Base-by-base conservation (phyloP, 30 jellyfish, hydroid and myxozoan genomes). In the Pelagia noctiluca region DNA sequence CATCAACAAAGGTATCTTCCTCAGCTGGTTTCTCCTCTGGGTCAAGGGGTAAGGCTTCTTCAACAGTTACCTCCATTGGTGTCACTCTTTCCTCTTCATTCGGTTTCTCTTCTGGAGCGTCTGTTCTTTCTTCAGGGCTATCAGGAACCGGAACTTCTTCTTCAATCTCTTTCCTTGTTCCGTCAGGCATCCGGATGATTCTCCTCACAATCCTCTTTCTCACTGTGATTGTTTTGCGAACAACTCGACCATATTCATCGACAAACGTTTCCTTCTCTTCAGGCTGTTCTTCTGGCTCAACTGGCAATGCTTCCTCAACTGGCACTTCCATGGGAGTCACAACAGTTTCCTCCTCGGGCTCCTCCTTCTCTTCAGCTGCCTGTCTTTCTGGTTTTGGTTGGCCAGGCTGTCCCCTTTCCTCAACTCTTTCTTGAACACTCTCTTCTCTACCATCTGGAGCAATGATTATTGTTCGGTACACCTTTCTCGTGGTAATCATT, bases 241-340 rank as follows among this genome's bases (percentile, higher is more conserved):
- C 16, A 42, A 42, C 57, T 5, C 57, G 57, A 42, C 57, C 57
- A 42, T 42, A 42, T 42, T 42, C 57, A 22, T n/a, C 34, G 10
- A 26, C 60, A 33, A 65, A 84, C 23, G 84, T 38, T 65, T 73
- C 89, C 10, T 57, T 8, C 65, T 71, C 84, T 21, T 82, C 91
- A 18, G 90, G 90, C 82, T 26, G 26, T 26, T 72, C 85, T 67
- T 67, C 80, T 3, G 80, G 62, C 80, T 22, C 34, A 22, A 16
- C 57, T 8, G 57, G 57, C 57, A 42, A 42, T 42, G 57, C 57
- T 42, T 42, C 57, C 16, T 42, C 57, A 42, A 42, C 57, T 42
- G 57, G 8, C 16, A 42, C 57, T 42, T 42, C 57, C 57, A 42
- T 42, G 8, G 57, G 57, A 8, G 57, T 42, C 57, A 42, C 8